Conservation (phyloP, 2,797 vertebrate species). For the Lacerta viridis region DNA sequence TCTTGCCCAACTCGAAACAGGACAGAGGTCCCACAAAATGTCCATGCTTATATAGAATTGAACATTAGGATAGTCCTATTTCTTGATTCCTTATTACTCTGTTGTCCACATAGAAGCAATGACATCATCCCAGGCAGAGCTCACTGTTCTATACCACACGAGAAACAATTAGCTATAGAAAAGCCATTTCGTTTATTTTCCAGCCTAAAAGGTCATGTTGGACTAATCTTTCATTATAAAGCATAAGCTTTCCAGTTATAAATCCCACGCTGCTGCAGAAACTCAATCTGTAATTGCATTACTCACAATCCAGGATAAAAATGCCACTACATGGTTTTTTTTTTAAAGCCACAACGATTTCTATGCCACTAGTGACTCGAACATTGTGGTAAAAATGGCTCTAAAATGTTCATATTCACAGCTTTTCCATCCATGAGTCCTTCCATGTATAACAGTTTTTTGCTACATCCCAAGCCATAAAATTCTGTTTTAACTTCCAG, state of each 20-base stretch:
- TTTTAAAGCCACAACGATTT: slow-evolving; percentile 8
- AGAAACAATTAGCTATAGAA: slow-evolving; percentile 7
- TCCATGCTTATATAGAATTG: slow-evolving; percentile 26
- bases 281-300: slow-evolving; percentile 17
- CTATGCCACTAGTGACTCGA: not conserved
- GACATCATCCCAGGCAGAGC: slow-evolving; percentile 26
- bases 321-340: not conserved
- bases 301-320: not conserved
- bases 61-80: not conserved
- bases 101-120: slow-evolving; percentile 12
- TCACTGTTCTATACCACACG: slow-evolving; percentile 44
- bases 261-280: not conserved
- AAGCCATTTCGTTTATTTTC: not conserved
- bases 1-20: slow-evolving; percentile 39
- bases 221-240: slow-evolving; percentile 20
- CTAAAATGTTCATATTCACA: not conserved
- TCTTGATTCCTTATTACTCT: slow-evolving; percentile 33
- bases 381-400: not conserved
- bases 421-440: not conserved
- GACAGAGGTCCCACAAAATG: slow-evolving; percentile 19
- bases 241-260: not conserved
- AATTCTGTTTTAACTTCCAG: not conserved
- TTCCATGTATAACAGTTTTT: slow-evolving; percentile 9
- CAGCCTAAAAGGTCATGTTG: slow-evolving; percentile 19
- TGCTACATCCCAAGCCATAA: not conserved